Evolutionary conservation across 2,797 vertebrate species (phyloP), one percentile per base, ranked within the genome.

Genomic region (Taenioides sp.): DNA sequence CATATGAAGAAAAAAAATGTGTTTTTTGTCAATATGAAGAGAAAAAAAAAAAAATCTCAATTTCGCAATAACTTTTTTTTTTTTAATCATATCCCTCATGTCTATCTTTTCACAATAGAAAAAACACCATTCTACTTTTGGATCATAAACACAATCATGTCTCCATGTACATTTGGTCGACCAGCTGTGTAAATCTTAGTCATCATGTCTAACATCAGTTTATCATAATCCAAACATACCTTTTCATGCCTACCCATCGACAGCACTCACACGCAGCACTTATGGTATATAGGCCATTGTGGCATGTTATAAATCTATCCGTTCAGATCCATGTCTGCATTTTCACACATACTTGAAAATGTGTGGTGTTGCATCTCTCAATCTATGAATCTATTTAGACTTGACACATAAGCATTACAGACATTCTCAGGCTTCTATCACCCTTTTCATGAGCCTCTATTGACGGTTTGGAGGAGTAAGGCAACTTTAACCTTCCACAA

Each of bases 401-500:
- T 67, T n/a, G 3, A 83, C 70, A 82, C 80, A 82, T 77, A 72
- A 74, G 76, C 65, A 85, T 80, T 67, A 80, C 60, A 80, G 70
- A 78, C 74, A 66, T 74, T 68, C 71, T 79, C 72, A 73, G 75
- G 69, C 77, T 25, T 61, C 73, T 80, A 82, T 89, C 85, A 83
- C 50, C 61, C 72, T 80, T 76, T 80, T 84, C 82, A n/a, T 17
- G 7, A 37, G 3, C 7, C 10, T 43, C 12, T 7, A 63, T 22
- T n/a, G 31, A 34, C 3, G 16, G 28, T n/a, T 9, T 61, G 5
- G 17, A 17, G 9, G 14, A 3, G 18, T 23, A 6, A 40, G 12
- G n/a, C 61, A 23, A 43, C 40, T 64, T 63, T 43, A 18, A 63
- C 31, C 25, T 16, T 55, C 54, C 2, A 1, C 40, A 43, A 14